phyloP scores from a whole-genome alignment of 2,113 vertebrate genomes.

The Mustela nigripes region DNA sequence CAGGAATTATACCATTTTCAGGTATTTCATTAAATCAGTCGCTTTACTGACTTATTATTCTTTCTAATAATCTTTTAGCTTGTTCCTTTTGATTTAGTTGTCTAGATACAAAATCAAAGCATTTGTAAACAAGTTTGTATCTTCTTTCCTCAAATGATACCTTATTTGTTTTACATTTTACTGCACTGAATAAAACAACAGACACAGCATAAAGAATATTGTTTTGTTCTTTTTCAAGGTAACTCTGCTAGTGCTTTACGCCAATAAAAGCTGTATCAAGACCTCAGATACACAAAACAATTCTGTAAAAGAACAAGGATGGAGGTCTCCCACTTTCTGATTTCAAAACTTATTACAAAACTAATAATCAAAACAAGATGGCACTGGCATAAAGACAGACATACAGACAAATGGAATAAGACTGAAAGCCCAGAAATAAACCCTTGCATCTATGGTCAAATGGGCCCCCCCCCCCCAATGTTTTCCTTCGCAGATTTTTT shows the following conservation, averaged over 20 bases:
- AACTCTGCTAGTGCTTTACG: not conserved
- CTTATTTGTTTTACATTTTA: constrained; percentile 1
- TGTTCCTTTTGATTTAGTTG: not conserved
- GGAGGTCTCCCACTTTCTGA: not conserved
- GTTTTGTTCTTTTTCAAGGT: constrained; percentile 9
- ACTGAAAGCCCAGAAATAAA: not conserved
- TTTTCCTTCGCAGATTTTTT: not conserved
- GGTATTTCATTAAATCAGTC: not conserved
- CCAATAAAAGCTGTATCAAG: not conserved
- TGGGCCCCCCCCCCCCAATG: not conserved
- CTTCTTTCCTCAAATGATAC: not conserved
- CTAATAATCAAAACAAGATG: not conserved
- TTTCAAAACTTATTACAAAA: not conserved
- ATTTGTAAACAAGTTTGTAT: not conserved
- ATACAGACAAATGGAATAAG: not conserved
- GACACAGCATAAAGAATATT: not conserved
- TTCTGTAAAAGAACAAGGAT: not conserved
- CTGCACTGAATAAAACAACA: constrained; percentile 28
- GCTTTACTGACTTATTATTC: not conserved
- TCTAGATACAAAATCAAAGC: not conserved
- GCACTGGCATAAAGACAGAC: not conserved
- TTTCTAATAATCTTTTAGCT: constrained; percentile 16
- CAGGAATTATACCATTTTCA: not conserved
- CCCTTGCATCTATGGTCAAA: not conserved
- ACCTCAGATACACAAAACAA: not conserved